These are phyloP conservation scores for Clupea harengus DNA, from an alignment of 2,113 vertebrate species.

Conservation along the genomic window DNA sequence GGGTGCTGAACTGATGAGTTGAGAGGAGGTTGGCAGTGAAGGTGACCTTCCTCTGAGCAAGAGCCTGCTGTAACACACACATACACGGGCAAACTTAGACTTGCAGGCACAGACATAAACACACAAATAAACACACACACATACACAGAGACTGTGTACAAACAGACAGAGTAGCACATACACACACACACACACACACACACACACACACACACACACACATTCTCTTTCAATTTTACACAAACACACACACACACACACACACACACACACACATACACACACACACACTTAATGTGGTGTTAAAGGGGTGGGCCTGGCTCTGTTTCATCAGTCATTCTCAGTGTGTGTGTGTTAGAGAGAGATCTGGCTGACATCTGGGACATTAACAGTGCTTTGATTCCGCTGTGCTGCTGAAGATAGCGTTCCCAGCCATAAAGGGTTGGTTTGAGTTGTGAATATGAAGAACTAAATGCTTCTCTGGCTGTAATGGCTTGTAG, in stretches of 20 bases:
- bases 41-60: constrained; percentile 26
- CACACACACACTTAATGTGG: neutral
- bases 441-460: too few species aligned
- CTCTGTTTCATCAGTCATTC: constrained; percentile 5
- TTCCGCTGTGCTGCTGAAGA: neutral
- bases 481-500: too few species aligned
- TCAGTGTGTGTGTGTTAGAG: neutral
- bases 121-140: neutral
- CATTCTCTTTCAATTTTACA: too few species aligned
- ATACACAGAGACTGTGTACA: neutral
- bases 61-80: neutral
- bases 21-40: constrained; percentile 16
- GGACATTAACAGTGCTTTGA: neutral
- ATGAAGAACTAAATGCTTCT: too few species aligned
- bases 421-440: neutral
- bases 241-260: neutral
- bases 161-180: neutral
- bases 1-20: constrained; percentile 31
- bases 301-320: neutral
- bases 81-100: neutral
- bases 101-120: neutral
- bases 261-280: neutral
- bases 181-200: neutral
- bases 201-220: constrained; percentile 7
- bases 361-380: neutral